A percentile compares a stretch with the other conserved stretches of the same genome.
phyloP scores from a whole-genome alignment of 2,113 vertebrate species.

The Tragelaphus imberbis region DNA sequence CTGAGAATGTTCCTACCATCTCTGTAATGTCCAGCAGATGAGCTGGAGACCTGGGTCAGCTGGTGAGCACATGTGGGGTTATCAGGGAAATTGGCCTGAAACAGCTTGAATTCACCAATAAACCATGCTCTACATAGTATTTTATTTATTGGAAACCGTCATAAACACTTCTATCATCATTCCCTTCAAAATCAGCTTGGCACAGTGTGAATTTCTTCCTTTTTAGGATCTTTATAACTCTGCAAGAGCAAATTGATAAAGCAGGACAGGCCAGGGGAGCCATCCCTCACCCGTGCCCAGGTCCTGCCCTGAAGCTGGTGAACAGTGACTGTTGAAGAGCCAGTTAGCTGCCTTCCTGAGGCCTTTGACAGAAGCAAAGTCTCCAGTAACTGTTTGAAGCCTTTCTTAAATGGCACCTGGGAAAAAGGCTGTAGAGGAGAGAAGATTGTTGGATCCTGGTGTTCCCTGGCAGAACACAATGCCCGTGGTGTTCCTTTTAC shows the following conservation, averaged over 20 bases:
- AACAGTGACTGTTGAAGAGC: background rate
- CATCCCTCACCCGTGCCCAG: background rate
- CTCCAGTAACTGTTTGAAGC: background rate
- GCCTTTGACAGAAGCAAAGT: background rate
- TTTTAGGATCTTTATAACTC: background rate
- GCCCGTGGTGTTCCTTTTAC: fast-evolving
- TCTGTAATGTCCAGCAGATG: constrained; percentile 48
- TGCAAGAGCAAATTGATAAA: background rate
- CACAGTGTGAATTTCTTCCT: background rate
- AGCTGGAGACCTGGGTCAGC: constrained; percentile 35
- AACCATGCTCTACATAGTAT: background rate
- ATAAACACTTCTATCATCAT: constrained; percentile 55
- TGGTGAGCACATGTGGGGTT: constrained; percentile 57
- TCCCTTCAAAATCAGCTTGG: constrained; percentile 54
- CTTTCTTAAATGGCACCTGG: background rate
- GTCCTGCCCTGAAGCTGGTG: background rate
- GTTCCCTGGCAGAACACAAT: background rate
- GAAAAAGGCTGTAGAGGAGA: background rate
- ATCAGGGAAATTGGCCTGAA: constrained; percentile 32
- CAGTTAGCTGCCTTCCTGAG: background rate
- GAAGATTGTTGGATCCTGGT: background rate
- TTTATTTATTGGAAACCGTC: constrained; percentile 58
- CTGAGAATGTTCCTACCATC: constrained; percentile 25
- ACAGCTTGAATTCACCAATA: constrained; percentile 61
- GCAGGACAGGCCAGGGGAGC: too few relatives aligned